phyloP scores from a whole-genome alignment of 2,797 vertebrate genomes.

The Myotis findleyi region DNA sequence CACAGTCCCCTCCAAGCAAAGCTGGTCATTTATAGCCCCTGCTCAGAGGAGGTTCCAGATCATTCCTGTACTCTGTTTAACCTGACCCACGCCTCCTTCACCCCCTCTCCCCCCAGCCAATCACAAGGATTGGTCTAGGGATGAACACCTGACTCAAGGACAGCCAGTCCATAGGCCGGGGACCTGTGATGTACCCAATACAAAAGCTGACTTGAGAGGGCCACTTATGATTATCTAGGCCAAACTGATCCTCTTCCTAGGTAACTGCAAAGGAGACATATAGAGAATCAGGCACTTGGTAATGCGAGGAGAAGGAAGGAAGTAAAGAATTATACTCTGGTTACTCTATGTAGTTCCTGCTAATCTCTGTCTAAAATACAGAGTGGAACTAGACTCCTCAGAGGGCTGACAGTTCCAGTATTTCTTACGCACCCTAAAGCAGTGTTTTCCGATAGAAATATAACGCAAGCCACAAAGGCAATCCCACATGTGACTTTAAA shows the following conservation, averaged over 20 bases:
- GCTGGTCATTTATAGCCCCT: neutral
- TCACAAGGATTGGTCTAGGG: neutral
- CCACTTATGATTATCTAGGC: neutral
- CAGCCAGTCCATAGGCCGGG: neutral
- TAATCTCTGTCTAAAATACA: neutral
- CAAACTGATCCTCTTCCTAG: neutral
- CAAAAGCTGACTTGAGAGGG: neutral
- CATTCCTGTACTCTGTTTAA: neutral
- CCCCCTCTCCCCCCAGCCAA: too few species aligned
- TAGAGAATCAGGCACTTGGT: neutral
- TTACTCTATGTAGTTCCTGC: neutral
- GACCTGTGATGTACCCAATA: neutral
- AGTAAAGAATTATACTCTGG: neutral
- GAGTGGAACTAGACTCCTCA: neutral
- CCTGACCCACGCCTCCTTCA: neutral
- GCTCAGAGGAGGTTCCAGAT: neutral
- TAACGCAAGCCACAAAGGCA: neutral
- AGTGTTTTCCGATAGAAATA: neutral
- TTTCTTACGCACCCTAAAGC: neutral
- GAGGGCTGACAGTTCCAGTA: neutral
- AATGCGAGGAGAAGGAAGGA: neutral
- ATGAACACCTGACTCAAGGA: neutral
- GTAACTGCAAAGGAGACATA: neutral
- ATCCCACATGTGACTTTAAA: neutral
- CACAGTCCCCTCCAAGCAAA: neutral